Evolutionary conservation across 2,888 invertebrate genomes (phyloP), one percentile per base, ranked within the genome.

Genomic region (Podabrus alpinus): DNA sequence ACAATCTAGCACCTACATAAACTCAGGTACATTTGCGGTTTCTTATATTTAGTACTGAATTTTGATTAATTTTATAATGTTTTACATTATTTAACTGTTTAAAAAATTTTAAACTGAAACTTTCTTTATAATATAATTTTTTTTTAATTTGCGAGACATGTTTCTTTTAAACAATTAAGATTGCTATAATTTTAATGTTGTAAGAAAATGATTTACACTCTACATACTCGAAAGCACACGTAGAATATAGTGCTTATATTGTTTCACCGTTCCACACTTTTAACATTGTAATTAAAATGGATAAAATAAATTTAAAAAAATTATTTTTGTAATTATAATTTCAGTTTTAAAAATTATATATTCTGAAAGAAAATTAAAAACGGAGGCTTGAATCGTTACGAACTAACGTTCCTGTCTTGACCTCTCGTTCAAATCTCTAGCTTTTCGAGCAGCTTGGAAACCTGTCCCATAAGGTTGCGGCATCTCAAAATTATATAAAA

Each of bases 361-460:
- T 4, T 7, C 45, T 45, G 45, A 45, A 70, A 70, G 19, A 62
- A 64, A 62, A 64, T 70, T 64, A 70, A 70, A 64, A 29, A 64
- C 16, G 13, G 7, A 45, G 13, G 1, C n/a, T 29, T 45, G 45
- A 29, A 29, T 29, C 13, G 29, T 13, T 13, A 4, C 11, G 13
- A 29, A n/a, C 45, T 7, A 45, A 45, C 45, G 45, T 45, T 45
- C 1, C n/a, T 45, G 45, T 45, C 45, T 45, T 45, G 45, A 45
- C n/a, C 45, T 45, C 45, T 45, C 45, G 45, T 45, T 45, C 7
- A 45, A 45, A 45, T 45, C 45, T n/a, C 45, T 0, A 45, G 45
- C 7, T 45, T n/a, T 45, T n/a, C 45, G n/a, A 45, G n/a, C 45
- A n/a, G n/a, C 45, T 45, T n/a, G 7, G n/a, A 45, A 45, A 45